Evolutionary conservation across 1,140 invertebrate genomes (phyloP).

Genomic region (Triops cancriformis): DNA sequence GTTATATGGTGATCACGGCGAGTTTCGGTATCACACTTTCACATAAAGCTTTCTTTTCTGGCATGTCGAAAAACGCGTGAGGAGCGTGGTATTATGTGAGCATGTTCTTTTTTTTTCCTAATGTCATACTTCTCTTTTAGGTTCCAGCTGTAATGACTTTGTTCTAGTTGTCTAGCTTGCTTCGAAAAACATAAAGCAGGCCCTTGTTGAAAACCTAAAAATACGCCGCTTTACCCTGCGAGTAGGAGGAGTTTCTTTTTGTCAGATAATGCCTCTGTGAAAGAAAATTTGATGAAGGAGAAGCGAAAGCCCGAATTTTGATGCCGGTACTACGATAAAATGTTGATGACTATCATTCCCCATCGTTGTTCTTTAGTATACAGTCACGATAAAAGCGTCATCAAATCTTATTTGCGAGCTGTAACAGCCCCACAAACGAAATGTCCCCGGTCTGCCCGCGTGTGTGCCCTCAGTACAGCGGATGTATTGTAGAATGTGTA

Average conservation of each 20-base stretch:
- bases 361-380: slow-evolving; percentile 11
- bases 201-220: background rate
- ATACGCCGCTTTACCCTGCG: background rate
- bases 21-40: slow-evolving; percentile 2
- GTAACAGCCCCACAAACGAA: background rate
- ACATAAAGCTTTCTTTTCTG: background rate
- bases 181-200: background rate
- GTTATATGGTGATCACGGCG: background rate
- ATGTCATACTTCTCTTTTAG: background rate
- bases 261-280: background rate
- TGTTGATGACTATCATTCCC: slow-evolving; percentile 10
- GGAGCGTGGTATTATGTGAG: background rate
- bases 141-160: background rate
- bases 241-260: slow-evolving; percentile 4
- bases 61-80: background rate
- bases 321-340: slow-evolving; percentile 10
- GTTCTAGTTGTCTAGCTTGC: background rate
- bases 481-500: background rate
- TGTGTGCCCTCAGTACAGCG: background rate
- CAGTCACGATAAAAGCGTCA: slow-evolving; percentile 13
- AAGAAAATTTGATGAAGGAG: slow-evolving; percentile 6
- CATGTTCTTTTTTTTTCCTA: background rate
- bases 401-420: background rate
- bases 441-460: background rate
- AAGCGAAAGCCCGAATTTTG: background rate